Conservation (phyloP, 2,113 vertebrate species). For the Cathartes aura region DNA sequence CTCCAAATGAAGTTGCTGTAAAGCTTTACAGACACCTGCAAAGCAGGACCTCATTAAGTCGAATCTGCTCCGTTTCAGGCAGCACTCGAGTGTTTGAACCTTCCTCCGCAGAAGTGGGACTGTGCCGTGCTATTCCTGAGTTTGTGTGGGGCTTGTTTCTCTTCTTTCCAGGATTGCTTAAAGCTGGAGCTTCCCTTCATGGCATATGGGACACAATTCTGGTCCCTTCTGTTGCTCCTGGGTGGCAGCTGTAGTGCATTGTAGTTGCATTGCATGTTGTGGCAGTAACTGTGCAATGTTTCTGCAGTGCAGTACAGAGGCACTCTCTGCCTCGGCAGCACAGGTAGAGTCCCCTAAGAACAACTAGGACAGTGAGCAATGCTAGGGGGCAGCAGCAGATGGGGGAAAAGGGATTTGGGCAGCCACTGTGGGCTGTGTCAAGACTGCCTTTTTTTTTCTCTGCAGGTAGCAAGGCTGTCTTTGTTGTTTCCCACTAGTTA, state of each 20-base stretch:
- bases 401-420: neutral
- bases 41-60: neutral
- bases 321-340: conserved; percentile 55
- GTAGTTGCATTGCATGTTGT: conserved; percentile 99
- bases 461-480: neutral
- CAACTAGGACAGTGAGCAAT: neutral
- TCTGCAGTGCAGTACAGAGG: conserved; percentile 96
- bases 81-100: neutral
- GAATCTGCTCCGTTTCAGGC: neutral
- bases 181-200: neutral
- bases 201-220: neutral
- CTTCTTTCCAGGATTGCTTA: conserved; percentile 19
- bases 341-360: neutral
- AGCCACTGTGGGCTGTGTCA: neutral
- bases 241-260: conserved; percentile 90
- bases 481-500: neutral
- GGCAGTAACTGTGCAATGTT: conserved; percentile 89
- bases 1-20: neutral
- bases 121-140: neutral
- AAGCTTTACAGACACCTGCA: neutral
- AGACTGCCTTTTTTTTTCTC: neutral
- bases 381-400: conserved; percentile 21
- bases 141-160: conserved; percentile 4
- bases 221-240: neutral
- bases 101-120: neutral